Percentiles rank a stretch among this genome's conserved stretches.
Evolutionary conservation across 2,113 vertebrate species (phyloP).

Genomic region (Eretmochelys imbricata): DNA sequence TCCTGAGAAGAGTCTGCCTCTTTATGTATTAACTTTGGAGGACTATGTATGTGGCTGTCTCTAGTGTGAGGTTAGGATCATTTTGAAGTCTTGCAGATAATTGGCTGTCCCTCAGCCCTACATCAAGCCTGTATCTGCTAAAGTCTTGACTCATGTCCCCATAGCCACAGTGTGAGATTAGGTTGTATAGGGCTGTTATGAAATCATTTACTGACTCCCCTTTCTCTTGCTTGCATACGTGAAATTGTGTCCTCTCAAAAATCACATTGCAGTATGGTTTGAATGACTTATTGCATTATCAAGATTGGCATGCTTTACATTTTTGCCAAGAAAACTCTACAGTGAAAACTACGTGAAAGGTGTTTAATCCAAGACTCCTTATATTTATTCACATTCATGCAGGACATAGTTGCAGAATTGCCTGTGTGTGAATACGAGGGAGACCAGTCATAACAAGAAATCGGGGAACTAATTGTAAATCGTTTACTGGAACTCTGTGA

Average conservation of each 20-base stretch:
- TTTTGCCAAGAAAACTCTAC: slow-evolving; percentile 55
- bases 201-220: background rate
- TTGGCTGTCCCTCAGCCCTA: no score
- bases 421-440: slow-evolving; percentile 30
- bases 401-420: slow-evolving; percentile 30
- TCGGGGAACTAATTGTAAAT: slow-evolving; percentile 68
- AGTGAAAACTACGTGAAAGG: slow-evolving; percentile 50
- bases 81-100: no score
- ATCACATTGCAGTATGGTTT: background rate
- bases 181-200: background rate
- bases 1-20: no score
- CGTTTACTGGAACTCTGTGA: slow-evolving; percentile 67
- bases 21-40: no score
- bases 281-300: slow-evolving; percentile 16
- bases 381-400: slow-evolving; percentile 53
- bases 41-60: no score
- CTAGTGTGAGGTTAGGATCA: no score
- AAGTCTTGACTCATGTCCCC: no score
- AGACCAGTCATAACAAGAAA: slow-evolving; percentile 57
- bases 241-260: background rate
- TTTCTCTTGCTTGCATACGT: background rate
- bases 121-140: no score
- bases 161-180: background rate
- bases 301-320: slow-evolving; percentile 1
- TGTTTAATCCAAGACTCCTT: slow-evolving; percentile 43